Base-by-base conservation (phyloP, 2,797 vertebrate species). In the Squalus acanthias region DNA sequence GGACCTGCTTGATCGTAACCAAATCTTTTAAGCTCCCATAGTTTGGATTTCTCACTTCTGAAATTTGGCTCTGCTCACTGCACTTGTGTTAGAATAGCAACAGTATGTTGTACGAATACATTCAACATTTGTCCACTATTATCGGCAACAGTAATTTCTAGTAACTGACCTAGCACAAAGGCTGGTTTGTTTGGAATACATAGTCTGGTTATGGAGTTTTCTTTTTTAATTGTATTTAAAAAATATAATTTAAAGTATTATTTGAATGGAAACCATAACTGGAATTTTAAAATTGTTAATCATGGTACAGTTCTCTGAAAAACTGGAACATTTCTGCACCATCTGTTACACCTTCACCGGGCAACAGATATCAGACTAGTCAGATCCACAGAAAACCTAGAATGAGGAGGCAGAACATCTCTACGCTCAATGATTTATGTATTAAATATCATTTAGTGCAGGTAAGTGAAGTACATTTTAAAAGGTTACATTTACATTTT, bases 401-500 rank as follows among this genome's bases (percentile, higher is more conserved):
- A 63, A 46, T 93, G 60, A 63, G 29, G 88, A n/a, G 63, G 9
- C n/a, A 46, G 69, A 67, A 39, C 63, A 69, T 69, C n/a, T 69
- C 91, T 93, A 3, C 72, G 94, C 69, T 92, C 94, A 95, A 69
- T 95, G 24, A 76, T 95, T 72, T 76, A 74, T 72, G 70, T 76
- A 53, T 95, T 74, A 76, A 95, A 76, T 95, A 95, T 95, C 91
- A 93, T 93, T 93, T 93, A 69, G 91, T 39, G 63, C 91, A 69
- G 70, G 94, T 74, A 53, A 74, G 70, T 72, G 94, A 72, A 76
- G 94, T 53, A 24, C 29, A 95, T 76, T 95, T 95, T 74, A 95
- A 93, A 95, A 95, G 94, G 94, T 95, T 95, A 74, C 94, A 95
- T 72, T 57, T 74, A 95, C 94, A 95, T 95, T 95, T 74, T 95